Conservation (phyloP, 64 coral and sea anemone genomes). For the Stichodactyla mertensii region DNA sequence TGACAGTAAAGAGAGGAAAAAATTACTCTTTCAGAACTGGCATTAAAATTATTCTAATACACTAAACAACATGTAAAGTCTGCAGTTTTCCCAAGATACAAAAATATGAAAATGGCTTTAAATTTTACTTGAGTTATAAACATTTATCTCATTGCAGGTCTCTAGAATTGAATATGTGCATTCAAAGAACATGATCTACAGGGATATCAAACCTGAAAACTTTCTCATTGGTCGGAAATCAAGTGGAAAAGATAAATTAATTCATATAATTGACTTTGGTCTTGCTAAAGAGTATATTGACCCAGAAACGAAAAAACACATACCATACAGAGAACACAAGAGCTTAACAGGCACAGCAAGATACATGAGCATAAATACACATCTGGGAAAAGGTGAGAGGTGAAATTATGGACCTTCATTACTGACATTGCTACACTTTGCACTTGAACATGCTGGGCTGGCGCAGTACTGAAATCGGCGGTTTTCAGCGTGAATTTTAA, state of each 20-base stretch:
- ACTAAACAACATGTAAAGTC: too few relatives aligned
- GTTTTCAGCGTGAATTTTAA: too few relatives aligned
- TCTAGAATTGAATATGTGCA: slow-evolving; percentile 96
- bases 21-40: too few relatives aligned
- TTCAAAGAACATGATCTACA: slow-evolving; percentile 99
- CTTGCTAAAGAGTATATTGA: slow-evolving; percentile 99
- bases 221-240: slow-evolving; percentile 99
- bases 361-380: slow-evolving; percentile 99
- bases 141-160: slow-evolving; percentile 39
- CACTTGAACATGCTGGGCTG: too few relatives aligned
- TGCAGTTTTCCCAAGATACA: too few relatives aligned
- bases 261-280: slow-evolving; percentile 99
- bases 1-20: too few relatives aligned
- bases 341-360: slow-evolving; percentile 98
- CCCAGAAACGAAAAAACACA: slow-evolving; percentile 99
- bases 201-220: slow-evolving; percentile 98
- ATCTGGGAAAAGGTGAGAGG: slow-evolving; percentile 91
- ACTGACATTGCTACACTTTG: too few relatives aligned
- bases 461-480: too few relatives aligned
- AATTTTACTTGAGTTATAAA: too few relatives aligned
- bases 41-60: too few relatives aligned
- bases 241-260: slow-evolving; percentile 89
- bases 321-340: slow-evolving; percentile 97
- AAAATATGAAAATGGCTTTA: too few relatives aligned
- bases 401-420: neutral